Evolutionary conservation across 2,888 invertebrate genomes (phyloP).

Genomic region (Amaurobius ferox): DNA sequence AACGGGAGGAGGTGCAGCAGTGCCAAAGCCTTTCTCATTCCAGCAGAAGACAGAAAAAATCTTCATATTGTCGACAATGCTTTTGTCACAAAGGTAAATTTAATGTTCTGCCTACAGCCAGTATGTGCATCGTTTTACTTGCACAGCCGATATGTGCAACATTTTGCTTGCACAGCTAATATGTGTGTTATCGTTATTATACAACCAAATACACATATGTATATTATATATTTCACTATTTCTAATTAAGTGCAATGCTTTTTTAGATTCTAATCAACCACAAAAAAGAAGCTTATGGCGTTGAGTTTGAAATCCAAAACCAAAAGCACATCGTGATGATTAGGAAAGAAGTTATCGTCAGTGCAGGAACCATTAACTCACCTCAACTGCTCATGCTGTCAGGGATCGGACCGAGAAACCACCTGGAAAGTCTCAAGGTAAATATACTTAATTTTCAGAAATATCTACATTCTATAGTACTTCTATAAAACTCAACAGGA

Average conservation of each 20-base stretch:
- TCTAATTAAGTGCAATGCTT: too few species aligned
- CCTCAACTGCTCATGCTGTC: slow-evolving; percentile 96
- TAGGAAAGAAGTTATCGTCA: slow-evolving; percentile 90
- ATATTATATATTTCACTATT: too few species aligned
- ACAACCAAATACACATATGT: too few species aligned
- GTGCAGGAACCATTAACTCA: slow-evolving; percentile 93
- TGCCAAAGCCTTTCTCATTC: slow-evolving; percentile 89
- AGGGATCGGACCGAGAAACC: slow-evolving; percentile 88
- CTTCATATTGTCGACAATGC: slow-evolving; percentile 83
- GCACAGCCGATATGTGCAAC: too few species aligned
- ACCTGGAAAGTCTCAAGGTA: slow-evolving; percentile 81
- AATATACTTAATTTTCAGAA: background rate
- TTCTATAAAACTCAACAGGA: too few species aligned
- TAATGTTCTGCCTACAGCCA: too few species aligned
- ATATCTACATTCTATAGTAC: too few species aligned
- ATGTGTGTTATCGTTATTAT: too few species aligned
- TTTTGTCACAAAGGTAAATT: slow-evolving; percentile 49
- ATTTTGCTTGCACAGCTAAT: too few species aligned
- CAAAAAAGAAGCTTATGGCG: slow-evolving; percentile 87
- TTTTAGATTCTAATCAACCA: slow-evolving; percentile 82
- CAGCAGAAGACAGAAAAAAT: slow-evolving; percentile 86
- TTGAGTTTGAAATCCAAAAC: slow-evolving; percentile 87
- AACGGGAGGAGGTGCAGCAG: slow-evolving; percentile 92
- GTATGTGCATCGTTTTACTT: too few species aligned
- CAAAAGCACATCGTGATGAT: slow-evolving; percentile 85